These are phyloP conservation scores for Orestias chungarensis DNA, from an alignment of 2,797 vertebrate species.

Conservation along the genomic window DNA sequence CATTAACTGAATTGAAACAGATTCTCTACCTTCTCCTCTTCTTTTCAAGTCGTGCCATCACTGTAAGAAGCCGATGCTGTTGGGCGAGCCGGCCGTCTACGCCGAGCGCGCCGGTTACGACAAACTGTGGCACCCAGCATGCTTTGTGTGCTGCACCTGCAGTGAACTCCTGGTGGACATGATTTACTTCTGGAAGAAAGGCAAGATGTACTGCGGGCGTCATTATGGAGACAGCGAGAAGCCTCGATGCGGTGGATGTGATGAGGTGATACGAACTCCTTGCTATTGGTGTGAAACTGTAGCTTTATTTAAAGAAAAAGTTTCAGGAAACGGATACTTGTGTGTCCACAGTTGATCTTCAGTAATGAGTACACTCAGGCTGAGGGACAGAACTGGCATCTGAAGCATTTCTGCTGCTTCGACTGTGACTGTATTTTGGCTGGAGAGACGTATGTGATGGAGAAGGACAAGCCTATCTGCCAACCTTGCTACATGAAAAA, in stretches of 20 bases:
- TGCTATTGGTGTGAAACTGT: neutral
- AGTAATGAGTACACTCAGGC: constrained; percentile 98
- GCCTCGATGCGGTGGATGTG: constrained; percentile 94
- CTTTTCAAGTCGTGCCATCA: constrained; percentile 83
- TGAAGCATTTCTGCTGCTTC: constrained; percentile 99
- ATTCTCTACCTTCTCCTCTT: neutral
- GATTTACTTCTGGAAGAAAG: constrained; percentile 99
- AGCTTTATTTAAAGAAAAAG: neutral
- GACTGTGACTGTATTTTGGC: constrained; percentile 96
- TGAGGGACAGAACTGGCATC: constrained; percentile 94
- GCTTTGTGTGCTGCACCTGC: constrained; percentile 93
- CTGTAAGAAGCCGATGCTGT: constrained; percentile 87
- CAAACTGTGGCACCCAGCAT: constrained; percentile 95
- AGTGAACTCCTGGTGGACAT: constrained; percentile 94
- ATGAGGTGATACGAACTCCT: constrained; percentile 83
- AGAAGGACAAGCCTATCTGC: constrained; percentile 92
- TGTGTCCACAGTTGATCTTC: constrained; percentile 89
- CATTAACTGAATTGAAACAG: neutral
- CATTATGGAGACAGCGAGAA: constrained; percentile 99
- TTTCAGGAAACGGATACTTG: too few relatives aligned
- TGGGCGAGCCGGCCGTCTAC: constrained; percentile 93
- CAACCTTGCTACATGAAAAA: constrained; percentile 94
- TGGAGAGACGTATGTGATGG: constrained; percentile 94
- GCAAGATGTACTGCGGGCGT: constrained; percentile 92
- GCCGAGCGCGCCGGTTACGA: constrained; percentile 95